Evolutionary conservation across 2,113 vertebrate genomes (phyloP).

Genomic region (Phasianus colchicus): DNA sequence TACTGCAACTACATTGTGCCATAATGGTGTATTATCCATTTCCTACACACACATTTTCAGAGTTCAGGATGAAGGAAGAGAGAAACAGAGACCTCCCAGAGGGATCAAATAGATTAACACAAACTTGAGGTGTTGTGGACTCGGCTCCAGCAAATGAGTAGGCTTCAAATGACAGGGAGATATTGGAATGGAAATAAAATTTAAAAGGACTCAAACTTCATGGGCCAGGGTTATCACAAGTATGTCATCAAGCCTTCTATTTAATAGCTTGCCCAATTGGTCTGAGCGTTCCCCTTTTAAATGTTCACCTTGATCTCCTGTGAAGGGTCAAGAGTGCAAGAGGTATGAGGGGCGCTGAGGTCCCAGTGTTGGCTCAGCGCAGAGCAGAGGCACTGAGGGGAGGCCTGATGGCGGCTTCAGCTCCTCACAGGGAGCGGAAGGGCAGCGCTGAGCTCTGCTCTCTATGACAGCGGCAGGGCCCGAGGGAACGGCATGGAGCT

Average conservation of each 20-base stretch:
- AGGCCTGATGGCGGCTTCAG: too few species aligned
- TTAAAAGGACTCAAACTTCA: not conserved
- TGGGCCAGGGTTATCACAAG: not conserved
- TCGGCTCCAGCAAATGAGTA: not conserved
- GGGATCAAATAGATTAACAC: not conserved
- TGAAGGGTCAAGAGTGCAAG: too few species aligned
- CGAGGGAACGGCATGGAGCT: too few species aligned
- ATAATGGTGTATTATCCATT: not conserved
- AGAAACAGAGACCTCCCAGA: not conserved
- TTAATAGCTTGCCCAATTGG: not conserved
- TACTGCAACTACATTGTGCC: not conserved
- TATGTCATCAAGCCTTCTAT: not conserved
- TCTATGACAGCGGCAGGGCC: too few species aligned
- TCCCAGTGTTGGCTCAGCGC: too few species aligned
- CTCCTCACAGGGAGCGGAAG: too few species aligned
- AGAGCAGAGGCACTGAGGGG: too few species aligned
- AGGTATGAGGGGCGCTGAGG: too few species aligned
- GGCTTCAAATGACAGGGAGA: not conserved
- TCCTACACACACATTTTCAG: not conserved
- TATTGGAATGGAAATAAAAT: not conserved
- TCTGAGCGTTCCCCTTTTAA: not conserved
- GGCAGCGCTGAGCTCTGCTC: too few species aligned
- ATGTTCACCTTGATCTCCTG: not conserved
- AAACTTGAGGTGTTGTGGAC: accelerated
- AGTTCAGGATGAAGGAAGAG: not conserved